Evolutionary conservation across 2,113 vertebrate species (phyloP).

Genomic region (human): DNA sequence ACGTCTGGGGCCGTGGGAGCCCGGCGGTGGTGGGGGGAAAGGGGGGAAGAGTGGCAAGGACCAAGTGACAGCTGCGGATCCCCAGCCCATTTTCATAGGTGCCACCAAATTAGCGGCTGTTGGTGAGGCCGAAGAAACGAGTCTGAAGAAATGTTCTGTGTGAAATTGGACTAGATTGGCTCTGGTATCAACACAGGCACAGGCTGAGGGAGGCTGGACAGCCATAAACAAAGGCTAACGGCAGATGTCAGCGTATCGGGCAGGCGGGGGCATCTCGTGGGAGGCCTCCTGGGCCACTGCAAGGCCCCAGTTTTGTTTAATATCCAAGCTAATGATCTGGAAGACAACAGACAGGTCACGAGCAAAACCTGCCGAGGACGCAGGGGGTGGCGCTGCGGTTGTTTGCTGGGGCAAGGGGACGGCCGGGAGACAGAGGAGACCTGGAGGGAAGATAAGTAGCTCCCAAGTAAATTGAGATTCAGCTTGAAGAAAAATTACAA

Average conservation of each 20-base stretch:
- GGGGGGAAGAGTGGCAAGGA: no score
- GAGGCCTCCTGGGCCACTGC: accelerated
- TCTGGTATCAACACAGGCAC: not conserved
- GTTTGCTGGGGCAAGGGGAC: not conserved
- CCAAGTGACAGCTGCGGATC: not conserved
- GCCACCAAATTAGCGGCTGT: accelerated
- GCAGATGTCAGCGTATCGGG: not conserved
- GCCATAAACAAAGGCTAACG: not conserved
- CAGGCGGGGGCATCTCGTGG: accelerated
- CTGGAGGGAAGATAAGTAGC: not conserved
- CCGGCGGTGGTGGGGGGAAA: accelerated
- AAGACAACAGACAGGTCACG: not conserved
- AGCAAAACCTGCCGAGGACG: not conserved
- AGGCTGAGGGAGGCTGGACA: not conserved
- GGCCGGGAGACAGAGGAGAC: not conserved
- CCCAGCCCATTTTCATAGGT: accelerated
- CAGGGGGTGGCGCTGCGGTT: accelerated
- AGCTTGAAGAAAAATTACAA: not conserved
- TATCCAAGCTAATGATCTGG: not conserved
- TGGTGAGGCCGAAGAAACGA: no score
- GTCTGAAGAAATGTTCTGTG: not conserved
- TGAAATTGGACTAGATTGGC: not conserved
- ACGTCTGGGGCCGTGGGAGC: accelerated
- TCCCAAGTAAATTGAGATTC: not conserved
- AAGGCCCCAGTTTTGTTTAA: not conserved